Evolutionary conservation across 2,797 vertebrate species (phyloP).

Genomic region (Centroberyx gerrardi): DNA sequence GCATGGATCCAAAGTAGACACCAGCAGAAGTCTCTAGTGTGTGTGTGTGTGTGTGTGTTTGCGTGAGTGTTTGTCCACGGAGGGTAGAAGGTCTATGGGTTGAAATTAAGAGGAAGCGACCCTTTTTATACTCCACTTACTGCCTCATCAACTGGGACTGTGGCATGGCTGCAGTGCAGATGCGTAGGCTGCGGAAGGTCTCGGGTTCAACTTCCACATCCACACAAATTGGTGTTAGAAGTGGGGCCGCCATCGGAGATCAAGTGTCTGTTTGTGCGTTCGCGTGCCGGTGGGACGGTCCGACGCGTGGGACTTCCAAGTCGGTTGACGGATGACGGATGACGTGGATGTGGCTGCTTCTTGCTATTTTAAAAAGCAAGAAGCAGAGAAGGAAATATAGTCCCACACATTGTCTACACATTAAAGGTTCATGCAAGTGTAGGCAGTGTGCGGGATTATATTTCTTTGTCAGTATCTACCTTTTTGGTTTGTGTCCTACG

Average conservation of each 20-base stretch:
- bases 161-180: background rate
- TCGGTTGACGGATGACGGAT: background rate
- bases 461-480: too few species aligned
- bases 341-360: too few species aligned
- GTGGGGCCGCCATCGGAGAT: constrained; percentile 24
- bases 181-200: constrained; percentile 35
- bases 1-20: too few species aligned
- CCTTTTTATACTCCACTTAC: constrained; percentile 37
- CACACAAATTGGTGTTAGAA: constrained; percentile 35
- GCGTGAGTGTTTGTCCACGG: background rate
- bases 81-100: constrained; percentile 15
- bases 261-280: background rate
- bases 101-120: constrained; percentile 16
- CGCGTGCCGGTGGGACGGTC: too few species aligned
- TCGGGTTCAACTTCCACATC: constrained; percentile 40
- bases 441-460: too few species aligned
- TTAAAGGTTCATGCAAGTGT: too few species aligned
- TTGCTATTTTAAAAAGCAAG: too few species aligned
- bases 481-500: too few species aligned
- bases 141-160: constrained; percentile 6
- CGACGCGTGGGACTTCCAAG: background rate
- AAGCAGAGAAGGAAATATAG: too few species aligned
- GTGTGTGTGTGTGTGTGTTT: background rate
- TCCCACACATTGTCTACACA: too few species aligned
- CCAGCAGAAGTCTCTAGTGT: too few species aligned